A percentile compares a stretch with the other conserved stretches of the same genome.
Conservation (phyloP, 2,113 vertebrate genomes). For the Hippoglossus stenolepis region DNA sequence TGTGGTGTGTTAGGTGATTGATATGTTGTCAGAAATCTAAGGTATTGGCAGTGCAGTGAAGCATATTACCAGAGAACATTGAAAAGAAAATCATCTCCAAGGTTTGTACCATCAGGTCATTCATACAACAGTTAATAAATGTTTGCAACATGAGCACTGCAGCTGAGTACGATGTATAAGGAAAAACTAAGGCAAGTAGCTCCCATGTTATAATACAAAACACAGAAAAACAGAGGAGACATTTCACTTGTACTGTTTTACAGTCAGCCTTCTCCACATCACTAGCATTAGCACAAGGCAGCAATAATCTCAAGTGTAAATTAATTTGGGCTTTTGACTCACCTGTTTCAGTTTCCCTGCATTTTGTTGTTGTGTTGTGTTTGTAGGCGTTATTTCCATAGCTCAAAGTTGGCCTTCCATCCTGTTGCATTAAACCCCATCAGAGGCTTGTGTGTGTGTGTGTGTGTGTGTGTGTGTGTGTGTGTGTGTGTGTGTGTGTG, state of each 20-base stretch:
- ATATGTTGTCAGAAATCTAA: neutral
- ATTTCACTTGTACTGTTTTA: neutral
- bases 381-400: neutral
- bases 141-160: too few relatives aligned
- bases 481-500: slow-evolving; percentile 3
- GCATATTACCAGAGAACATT: neutral
- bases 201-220: neutral
- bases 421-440: slow-evolving; percentile 11
- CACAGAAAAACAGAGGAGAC: neutral
- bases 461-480: slow-evolving; percentile 4
- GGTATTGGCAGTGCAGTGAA: neutral
- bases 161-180: neutral
- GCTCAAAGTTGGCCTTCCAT: neutral
- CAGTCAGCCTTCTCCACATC: neutral
- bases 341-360: neutral
- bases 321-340: slow-evolving; percentile 11
- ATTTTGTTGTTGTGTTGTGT: neutral
- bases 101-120: neutral
- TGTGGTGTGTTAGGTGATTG: neutral
- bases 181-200: neutral
- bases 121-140: too few relatives aligned
- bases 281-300: too few relatives aligned
- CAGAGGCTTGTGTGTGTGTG: slow-evolving; percentile 1
- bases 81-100: neutral
- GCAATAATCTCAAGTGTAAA: slow-evolving; percentile 6